phyloP scores from a whole-genome alignment of 2,113 vertebrate genomes.

The Centropus bengalensis region DNA sequence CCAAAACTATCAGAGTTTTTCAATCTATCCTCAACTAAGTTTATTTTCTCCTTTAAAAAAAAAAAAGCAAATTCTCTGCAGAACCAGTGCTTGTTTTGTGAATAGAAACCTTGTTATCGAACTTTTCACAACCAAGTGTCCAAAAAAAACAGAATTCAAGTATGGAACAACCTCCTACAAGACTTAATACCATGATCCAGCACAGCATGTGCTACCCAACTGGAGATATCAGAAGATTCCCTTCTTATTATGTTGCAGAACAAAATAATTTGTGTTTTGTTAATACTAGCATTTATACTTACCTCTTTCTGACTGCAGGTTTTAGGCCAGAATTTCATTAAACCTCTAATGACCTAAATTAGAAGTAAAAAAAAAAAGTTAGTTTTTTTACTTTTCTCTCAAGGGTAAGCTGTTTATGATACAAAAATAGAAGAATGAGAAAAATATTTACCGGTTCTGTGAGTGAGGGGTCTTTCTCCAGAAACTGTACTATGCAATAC shows the following conservation, averaged over 20 bases:
- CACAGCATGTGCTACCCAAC: neutral
- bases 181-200: neutral
- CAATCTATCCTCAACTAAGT: neutral
- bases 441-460: slow-evolving; percentile 93
- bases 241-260: neutral
- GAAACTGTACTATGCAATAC: slow-evolving; percentile 99
- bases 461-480: slow-evolving; percentile 99
- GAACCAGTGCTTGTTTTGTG: neutral
- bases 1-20: neutral
- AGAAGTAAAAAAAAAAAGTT: slow-evolving; percentile 31
- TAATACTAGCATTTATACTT: neutral
- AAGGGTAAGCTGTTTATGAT: neutral
- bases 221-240: neutral
- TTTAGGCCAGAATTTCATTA: slow-evolving; percentile 99
- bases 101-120: neutral
- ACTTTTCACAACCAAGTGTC: neutral
- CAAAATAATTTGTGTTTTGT: neutral
- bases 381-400: neutral
- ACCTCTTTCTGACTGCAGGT: slow-evolving; percentile 99
- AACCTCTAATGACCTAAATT: slow-evolving; percentile 95
- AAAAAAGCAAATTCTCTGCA: neutral
- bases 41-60: neutral
- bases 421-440: neutral
- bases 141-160: neutral
- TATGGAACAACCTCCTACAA: neutral